A percentile compares a stretch with the other conserved stretches of the same genome.
These are phyloP conservation scores for Theocolax elegans DNA, from an alignment of 1,140 invertebrate species.

Conservation along the genomic window DNA sequence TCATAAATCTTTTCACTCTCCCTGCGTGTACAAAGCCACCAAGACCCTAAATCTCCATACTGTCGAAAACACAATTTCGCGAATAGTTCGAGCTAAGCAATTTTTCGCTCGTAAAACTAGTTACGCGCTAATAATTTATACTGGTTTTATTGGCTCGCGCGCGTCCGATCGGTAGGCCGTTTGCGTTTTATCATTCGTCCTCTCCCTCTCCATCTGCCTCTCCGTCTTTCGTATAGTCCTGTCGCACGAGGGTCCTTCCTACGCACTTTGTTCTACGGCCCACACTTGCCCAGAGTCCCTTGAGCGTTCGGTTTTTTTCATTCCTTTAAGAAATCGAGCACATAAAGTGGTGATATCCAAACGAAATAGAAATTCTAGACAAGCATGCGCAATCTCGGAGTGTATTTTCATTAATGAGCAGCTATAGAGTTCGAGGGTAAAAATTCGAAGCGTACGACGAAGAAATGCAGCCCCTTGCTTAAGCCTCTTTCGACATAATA, in stretches of 20 bases:
- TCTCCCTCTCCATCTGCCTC: not conserved
- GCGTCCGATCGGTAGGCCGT: slow-evolving; percentile 14
- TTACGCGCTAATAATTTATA: slow-evolving; percentile 19
- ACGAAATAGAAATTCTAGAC: too few relatives aligned
- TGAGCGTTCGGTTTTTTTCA: too few relatives aligned
- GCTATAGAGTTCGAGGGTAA: too few relatives aligned
- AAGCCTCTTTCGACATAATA: too few relatives aligned
- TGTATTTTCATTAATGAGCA: too few relatives aligned
- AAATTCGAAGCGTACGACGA: too few relatives aligned
- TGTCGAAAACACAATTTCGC: slow-evolving; percentile 7
- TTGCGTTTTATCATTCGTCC: not conserved
- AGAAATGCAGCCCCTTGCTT: too few relatives aligned
- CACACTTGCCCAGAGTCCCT: not conserved
- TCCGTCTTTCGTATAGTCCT: not conserved
- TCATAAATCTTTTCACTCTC: not conserved
- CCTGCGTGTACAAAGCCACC: too few relatives aligned
- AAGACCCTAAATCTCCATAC: slow-evolving; percentile 9
- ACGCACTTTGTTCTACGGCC: slow-evolving; percentile 6
- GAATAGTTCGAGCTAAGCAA: not conserved
- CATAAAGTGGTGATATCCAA: too few relatives aligned
- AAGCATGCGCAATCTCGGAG: too few relatives aligned
- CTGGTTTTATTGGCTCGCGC: not conserved
- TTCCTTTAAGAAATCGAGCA: too few relatives aligned
- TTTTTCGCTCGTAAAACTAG: slow-evolving; percentile 12
- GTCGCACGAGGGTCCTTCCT: slow-evolving; percentile 26